phyloP scores from a whole-genome alignment of 30 jellyfish, hydroid and myxozoan genomes.

The Pseudorhiza aurosa region DNA sequence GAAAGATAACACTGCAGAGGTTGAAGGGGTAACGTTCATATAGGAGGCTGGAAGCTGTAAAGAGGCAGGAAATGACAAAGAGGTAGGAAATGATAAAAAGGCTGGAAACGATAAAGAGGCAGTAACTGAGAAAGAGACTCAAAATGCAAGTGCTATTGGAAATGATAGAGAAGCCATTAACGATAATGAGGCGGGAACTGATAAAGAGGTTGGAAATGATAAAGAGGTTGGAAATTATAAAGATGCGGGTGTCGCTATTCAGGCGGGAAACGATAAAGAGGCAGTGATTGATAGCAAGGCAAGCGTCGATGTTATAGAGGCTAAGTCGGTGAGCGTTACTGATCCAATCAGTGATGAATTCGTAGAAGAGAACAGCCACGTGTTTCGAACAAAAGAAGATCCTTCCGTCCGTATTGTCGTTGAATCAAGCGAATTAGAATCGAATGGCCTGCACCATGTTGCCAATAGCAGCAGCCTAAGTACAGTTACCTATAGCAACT shows the following conservation, averaged over 20 bases:
- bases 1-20: neutral
- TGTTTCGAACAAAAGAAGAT: too few species aligned
- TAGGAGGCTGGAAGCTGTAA: neutral
- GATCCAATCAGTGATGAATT: too few species aligned
- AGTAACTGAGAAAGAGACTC: neutral
- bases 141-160: too few species aligned
- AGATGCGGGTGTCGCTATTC: too few species aligned
- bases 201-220: neutral
- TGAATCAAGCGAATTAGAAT: neutral
- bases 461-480: neutral
- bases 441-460: neutral
- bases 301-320: too few species aligned
- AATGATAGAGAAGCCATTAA: neutral
- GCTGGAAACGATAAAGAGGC: neutral
- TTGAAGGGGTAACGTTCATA: neutral
- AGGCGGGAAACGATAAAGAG: too few species aligned
- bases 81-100: neutral
- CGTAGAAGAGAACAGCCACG: too few species aligned
- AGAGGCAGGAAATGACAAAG: neutral
- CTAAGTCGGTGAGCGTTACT: too few species aligned
- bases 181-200: neutral
- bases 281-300: too few species aligned
- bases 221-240: too few species aligned
- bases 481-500: conserved; percentile 1
- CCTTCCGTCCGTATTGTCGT: too few species aligned